Evolutionary conservation across 2,888 invertebrate species (phyloP).

Genomic region (Campoplex capitator): DNA sequence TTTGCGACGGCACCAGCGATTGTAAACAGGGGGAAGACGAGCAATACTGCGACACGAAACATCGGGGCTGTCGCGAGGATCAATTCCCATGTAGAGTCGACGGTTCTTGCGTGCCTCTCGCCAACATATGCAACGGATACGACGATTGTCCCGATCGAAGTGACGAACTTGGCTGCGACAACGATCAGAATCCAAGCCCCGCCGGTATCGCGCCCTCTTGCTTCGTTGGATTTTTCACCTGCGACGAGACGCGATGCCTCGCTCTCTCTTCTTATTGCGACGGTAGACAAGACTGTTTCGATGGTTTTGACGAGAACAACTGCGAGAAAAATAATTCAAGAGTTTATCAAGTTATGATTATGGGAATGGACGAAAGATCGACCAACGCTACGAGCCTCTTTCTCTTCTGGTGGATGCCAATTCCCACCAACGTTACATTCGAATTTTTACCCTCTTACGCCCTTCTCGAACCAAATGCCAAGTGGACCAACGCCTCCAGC

Average conservation of each 20-base stretch:
- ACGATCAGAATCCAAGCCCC: constrained; percentile 77
- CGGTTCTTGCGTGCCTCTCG: constrained; percentile 87
- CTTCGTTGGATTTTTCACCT: constrained; percentile 86
- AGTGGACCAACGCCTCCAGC: constrained; percentile 87
- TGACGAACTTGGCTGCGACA: constrained; percentile 85
- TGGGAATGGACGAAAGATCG: constrained; percentile 88
- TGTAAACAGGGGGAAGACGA: constrained; percentile 89
- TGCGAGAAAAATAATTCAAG: constrained; percentile 86
- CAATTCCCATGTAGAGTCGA: constrained; percentile 88
- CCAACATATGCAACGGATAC: constrained; percentile 85
- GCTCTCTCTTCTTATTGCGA: constrained; percentile 88
- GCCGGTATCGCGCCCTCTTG: constrained; percentile 85
- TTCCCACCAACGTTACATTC: constrained; percentile 83
- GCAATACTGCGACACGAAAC: constrained; percentile 83
- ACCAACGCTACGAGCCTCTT: constrained; percentile 88
- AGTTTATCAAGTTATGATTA: constrained; percentile 85
- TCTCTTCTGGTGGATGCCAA: constrained; percentile 88
- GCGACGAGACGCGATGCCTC: constrained; percentile 88
- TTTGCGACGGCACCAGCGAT: constrained; percentile 88
- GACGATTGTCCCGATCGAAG: constrained; percentile 86
- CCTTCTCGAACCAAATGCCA: constrained; percentile 84
- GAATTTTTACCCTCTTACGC: constrained; percentile 90
- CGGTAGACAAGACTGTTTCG: constrained; percentile 89
- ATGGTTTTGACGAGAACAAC: constrained; percentile 90
- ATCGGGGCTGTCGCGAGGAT: constrained; percentile 81